Evolutionary conservation across 2,888 invertebrate species (phyloP), one percentile per base, ranked within the genome.

Genomic region (Xiphydria camelus): DNA sequence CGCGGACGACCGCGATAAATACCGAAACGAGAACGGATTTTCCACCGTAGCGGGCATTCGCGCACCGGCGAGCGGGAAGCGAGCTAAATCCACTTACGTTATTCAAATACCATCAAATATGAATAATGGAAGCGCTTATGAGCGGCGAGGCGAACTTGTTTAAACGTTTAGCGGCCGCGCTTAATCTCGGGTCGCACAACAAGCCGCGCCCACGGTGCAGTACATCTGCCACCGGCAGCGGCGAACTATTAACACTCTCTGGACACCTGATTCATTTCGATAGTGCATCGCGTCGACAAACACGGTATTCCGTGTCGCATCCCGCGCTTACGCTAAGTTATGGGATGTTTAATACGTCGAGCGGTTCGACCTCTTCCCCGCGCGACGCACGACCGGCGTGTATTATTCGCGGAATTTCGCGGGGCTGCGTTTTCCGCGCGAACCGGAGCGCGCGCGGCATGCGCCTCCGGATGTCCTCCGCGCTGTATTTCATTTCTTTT

Each of bases 81-180:
- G 26, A 5, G 4, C 45, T 51, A 49, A 50, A 52, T 55, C 48
- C 51, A 46, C 50, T 55, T 43, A 37, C 45, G 47, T 51, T 49
- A 48, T 51, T 51, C 49, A 35, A 45, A 45, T 41, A 34, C 38
- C 22, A 25, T 31, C 40, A 49, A 29, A 37, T 39, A 48, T 55
- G 53, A 55, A 55, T 52, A 51, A 46, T 42, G 43, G 17, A 36
- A 33, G 29, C 32, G 29, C 43, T 36, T 47, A 42, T 35, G 21
- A 42, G 35, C 25, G 25, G 41, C 25, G 41, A 29, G 12, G 9
- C 15, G 9, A 15, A 29, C 29, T 29, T 12, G 29, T 29, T 29
- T 29, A 29, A 29, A 29, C 29, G 29, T 14, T 29, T 29, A 12
- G 29, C 29, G 15, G 29, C 12, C 29, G 29, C 2, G 29, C 29